phyloP scores from a whole-genome alignment of 2,888 invertebrate genomes.

The Lepas anatifera region DNA sequence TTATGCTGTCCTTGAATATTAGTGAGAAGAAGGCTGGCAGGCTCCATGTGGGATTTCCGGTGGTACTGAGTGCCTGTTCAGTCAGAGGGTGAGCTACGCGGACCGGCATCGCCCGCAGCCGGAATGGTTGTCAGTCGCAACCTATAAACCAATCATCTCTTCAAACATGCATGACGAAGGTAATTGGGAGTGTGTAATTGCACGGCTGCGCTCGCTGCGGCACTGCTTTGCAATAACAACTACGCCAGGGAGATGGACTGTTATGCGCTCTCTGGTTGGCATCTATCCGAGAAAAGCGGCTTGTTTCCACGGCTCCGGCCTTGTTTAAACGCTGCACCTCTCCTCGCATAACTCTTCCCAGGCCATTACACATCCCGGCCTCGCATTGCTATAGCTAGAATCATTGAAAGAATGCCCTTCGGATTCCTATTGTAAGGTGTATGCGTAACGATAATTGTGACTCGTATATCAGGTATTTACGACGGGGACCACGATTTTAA shows the following conservation, averaged over 20 bases:
- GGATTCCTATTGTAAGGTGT: slow-evolving; percentile 6
- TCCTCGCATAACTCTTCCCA: slow-evolving; percentile 4
- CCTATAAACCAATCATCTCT: slow-evolving; percentile 9
- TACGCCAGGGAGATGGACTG: neutral
- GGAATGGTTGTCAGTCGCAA: neutral
- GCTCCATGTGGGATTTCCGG: too few species aligned
- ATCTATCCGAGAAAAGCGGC: neutral
- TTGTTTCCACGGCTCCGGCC: neutral
- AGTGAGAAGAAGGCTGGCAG: too few species aligned
- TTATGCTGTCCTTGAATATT: too few species aligned
- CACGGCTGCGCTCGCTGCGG: neutral
- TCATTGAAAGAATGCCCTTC: slow-evolving; percentile 12
- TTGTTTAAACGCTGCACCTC: neutral
- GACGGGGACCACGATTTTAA: slow-evolving; percentile 10
- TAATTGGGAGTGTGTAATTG: slow-evolving; percentile 11
- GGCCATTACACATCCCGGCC: neutral
- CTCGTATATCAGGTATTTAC: slow-evolving; percentile 11
- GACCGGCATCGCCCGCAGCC: neutral
- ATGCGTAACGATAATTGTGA: slow-evolving; percentile 11
- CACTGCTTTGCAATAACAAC: neutral
- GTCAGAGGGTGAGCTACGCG: neutral
- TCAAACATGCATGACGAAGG: neutral
- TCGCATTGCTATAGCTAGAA: slow-evolving; percentile 1
- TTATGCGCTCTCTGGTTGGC: neutral
- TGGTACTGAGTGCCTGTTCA: too few species aligned